phyloP scores from a whole-genome alignment of 1,140 invertebrate genomes.

The Drosophila takahashii region DNA sequence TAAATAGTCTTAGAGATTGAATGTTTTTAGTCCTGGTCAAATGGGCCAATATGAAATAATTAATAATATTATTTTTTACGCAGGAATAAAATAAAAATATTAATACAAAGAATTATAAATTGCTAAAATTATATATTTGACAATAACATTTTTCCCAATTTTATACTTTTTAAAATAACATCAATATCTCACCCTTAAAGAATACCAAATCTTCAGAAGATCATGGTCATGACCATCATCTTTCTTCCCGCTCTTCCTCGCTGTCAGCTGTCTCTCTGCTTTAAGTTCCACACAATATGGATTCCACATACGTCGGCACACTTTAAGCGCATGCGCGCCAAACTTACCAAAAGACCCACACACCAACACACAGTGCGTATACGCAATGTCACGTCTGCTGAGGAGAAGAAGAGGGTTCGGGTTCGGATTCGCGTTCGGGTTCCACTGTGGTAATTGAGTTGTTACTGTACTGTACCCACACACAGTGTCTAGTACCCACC shows the following conservation, averaged over 20 bases:
- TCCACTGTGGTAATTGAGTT: conserved; percentile 51
- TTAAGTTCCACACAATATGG: conserved; percentile 30
- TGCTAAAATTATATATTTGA: too few species aligned
- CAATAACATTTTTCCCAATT: too few species aligned
- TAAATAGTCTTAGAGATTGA: too few species aligned
- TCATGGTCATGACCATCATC: not conserved
- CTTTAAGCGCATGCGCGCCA: conserved; percentile 60
- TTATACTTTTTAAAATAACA: too few species aligned
- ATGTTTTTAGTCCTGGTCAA: too few species aligned
- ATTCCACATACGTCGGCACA: conserved; percentile 51
- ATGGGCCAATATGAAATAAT: too few species aligned
- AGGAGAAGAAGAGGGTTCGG: conserved; percentile 21
- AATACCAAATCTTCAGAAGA: not conserved
- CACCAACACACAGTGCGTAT: conserved; percentile 20
- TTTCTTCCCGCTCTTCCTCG: not conserved
- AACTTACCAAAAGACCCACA: conserved; percentile 17
- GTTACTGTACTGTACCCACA: conserved; percentile 32
- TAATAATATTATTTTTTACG: too few species aligned
- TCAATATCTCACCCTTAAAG: not conserved
- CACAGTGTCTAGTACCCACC: conserved; percentile 3
- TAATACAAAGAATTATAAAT: too few species aligned
- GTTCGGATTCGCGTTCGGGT: conserved; percentile 16
- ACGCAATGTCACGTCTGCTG: conserved; percentile 65
- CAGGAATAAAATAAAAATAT: too few species aligned
- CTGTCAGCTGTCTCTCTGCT: not conserved